These are phyloP conservation scores for Rhorus exstirpatorius DNA, from an alignment of 2,888 invertebrate genomes.

Conservation along the genomic window DNA sequence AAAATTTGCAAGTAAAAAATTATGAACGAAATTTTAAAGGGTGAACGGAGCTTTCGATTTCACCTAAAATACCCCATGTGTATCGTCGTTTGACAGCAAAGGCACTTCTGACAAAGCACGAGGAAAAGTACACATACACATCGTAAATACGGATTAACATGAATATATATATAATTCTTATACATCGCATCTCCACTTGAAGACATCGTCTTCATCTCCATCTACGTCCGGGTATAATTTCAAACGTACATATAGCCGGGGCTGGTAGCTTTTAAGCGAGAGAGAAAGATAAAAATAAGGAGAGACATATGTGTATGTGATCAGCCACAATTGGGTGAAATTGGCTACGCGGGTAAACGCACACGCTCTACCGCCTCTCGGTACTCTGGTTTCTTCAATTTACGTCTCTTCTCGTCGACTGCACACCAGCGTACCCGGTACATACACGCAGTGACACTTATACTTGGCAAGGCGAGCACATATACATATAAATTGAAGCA, in stretches of 20 bases:
- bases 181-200: constrained; percentile 12
- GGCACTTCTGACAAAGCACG: no score
- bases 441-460: no score
- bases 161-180: constrained; percentile 5
- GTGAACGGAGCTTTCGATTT: no score
- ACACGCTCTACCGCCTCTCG: constrained; percentile 50
- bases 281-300: constrained; percentile 66
- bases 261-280: constrained; percentile 35
- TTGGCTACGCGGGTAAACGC: constrained; percentile 69
- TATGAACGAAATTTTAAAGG: no score
- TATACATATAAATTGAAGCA: no score
- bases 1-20: no score
- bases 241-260: not conserved
- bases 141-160: not conserved
- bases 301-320: not conserved
- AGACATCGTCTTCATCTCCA: constrained; percentile 34
- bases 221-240: constrained; percentile 48
- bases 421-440: constrained; percentile 20
- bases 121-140: not conserved
- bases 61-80: not conserved
- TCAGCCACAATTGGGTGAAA: constrained; percentile 66
- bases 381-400: constrained; percentile 65
- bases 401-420: constrained; percentile 47
- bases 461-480: no score
- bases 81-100: no score